Conservation (phyloP, 2,888 invertebrate genomes). For the Ochropleura plecta region DNA sequence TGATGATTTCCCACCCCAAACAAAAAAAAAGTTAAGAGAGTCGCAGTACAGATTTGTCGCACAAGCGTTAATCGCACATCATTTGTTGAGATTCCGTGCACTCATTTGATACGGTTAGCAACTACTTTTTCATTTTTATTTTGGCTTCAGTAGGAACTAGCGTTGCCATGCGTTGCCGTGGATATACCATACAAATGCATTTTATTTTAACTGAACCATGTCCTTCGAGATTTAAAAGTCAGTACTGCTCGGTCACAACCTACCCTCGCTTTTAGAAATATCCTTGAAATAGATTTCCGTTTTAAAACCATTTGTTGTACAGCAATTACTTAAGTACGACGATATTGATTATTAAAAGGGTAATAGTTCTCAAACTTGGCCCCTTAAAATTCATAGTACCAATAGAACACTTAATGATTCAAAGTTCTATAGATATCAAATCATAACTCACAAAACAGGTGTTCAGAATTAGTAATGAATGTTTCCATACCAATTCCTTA, state of each 20-base stretch:
- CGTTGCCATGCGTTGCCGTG: not conserved
- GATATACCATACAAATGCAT: not conserved
- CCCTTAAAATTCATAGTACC: slow-evolving; percentile 42
- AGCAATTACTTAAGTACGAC: not conserved
- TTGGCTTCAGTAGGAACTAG: not conserved
- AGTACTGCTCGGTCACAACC: too few relatives aligned
- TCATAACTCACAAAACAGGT: slow-evolving; percentile 70
- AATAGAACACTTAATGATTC: slow-evolving; percentile 55
- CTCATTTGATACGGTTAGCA: not conserved
- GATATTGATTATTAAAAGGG: slow-evolving; percentile 13
- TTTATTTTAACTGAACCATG: not conserved
- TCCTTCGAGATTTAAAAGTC: not conserved
- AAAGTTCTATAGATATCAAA: slow-evolving; percentile 61
- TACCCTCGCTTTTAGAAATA: not conserved
- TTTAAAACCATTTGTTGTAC: not conserved
- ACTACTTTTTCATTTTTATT: not conserved
- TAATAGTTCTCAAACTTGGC: slow-evolving; percentile 5
- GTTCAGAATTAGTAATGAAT: slow-evolving; percentile 79
- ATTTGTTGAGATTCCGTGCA: too few relatives aligned
- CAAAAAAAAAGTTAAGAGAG: too few relatives aligned
- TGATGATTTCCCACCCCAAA: too few relatives aligned
- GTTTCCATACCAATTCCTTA: slow-evolving; percentile 77
- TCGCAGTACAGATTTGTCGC: too few relatives aligned
- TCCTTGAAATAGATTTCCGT: not conserved
- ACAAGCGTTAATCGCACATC: too few relatives aligned